Conservation (phyloP, 2,888 invertebrate species). For the Eutolmus rufibarbis region DNA sequence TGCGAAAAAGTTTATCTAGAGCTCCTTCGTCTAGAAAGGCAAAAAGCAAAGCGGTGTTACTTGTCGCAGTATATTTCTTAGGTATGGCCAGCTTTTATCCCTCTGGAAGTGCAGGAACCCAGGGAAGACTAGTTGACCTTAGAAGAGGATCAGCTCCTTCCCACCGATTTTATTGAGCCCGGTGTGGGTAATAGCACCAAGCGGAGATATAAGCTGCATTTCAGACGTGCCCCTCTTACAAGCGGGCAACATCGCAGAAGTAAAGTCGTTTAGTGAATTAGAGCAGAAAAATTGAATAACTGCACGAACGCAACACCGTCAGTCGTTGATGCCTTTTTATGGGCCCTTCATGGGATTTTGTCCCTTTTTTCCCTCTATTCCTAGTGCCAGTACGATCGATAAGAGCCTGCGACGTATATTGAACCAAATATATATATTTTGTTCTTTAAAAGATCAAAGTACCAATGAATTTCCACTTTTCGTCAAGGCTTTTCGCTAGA, state of each 20-base stretch:
- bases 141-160: background rate
- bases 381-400: background rate
- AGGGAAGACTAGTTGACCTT: background rate
- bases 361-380: background rate
- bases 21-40: background rate
- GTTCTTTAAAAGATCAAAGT: background rate
- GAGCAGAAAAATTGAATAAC: background rate
- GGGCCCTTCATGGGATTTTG: background rate
- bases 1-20: background rate
- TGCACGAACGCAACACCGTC: background rate
- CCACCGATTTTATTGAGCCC: background rate
- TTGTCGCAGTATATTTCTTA: background rate
- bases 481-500: background rate
- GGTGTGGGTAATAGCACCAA: background rate
- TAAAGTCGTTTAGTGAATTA: background rate
- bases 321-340: background rate
- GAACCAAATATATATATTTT: background rate
- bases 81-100: background rate
- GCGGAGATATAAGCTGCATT: background rate
- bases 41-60: background rate
- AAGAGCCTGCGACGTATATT: background rate
- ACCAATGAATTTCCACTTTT: background rate
- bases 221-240: background rate
- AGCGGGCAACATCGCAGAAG: background rate
- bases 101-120: background rate